Evolutionary conservation across 2,888 invertebrate genomes (phyloP).

Genomic region (Drosophila mimetica): DNA sequence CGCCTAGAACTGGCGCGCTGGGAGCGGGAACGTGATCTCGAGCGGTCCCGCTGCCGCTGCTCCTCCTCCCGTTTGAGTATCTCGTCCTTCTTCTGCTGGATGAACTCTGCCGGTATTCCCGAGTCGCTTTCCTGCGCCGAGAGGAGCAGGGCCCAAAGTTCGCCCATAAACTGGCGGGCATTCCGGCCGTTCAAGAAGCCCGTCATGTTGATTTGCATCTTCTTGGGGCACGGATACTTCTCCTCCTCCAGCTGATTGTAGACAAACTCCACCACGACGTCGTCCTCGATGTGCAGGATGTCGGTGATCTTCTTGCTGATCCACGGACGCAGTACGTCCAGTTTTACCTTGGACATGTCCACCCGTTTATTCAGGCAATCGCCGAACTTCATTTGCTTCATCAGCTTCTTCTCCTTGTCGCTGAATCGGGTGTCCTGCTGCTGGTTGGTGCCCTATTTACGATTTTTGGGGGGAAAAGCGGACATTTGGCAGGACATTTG

Average conservation of each 20-base stretch:
- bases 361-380: conserved; percentile 97
- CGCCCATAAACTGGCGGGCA: conserved; percentile 98
- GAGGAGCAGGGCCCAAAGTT: conserved; percentile 97
- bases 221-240: conserved; percentile 97
- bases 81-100: conserved; percentile 98
- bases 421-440: conserved; percentile 99
- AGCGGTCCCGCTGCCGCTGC: conserved; percentile 63
- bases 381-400: conserved; percentile 99
- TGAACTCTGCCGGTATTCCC: conserved; percentile 97
- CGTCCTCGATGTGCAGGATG: conserved; percentile 98
- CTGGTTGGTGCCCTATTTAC: conserved; percentile 93
- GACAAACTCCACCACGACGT: conserved; percentile 99
- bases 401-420: conserved; percentile 99
- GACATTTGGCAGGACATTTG: background rate
- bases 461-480: background rate
- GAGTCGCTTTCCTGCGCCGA: conserved; percentile 98
- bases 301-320: conserved; percentile 98
- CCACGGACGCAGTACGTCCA: conserved; percentile 99
- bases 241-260: conserved; percentile 98
- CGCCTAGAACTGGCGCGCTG: conserved; percentile 39
- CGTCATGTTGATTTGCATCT: conserved; percentile 99
- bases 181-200: conserved; percentile 99
- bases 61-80: conserved; percentile 91
- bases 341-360: conserved; percentile 98
- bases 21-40: conserved; percentile 82